Base-by-base conservation (phyloP, 2,888 invertebrate species). In the Nomada flava region DNA sequence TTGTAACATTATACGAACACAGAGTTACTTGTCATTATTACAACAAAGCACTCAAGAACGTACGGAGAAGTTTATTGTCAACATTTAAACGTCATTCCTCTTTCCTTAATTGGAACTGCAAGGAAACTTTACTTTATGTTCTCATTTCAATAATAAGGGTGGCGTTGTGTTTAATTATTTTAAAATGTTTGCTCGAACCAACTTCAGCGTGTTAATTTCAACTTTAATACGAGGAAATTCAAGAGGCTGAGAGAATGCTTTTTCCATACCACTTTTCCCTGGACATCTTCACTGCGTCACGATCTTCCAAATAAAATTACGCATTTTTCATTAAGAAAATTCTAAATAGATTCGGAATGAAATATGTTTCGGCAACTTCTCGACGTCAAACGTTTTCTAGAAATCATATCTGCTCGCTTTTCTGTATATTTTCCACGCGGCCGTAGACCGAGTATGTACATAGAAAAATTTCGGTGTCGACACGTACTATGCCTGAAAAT, bases 401-500 rank as follows among this genome's bases (percentile, higher is more conserved):
- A 50, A 64, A 26, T 29, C 0, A 2, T 15, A 7, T 10, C 13
- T 1, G 15, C 36, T 15, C n/a, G 1, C 4, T 0, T 29, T n/a
- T 9, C 2, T 23, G 2, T 52, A 62, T 36, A 52, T 71, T 11
- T 36, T 11, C 60, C 36, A 23, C 18, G 2, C n/a, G 20, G n/a
- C 59, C 15, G 47, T 20, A 9, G 23, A 20, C 18, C 13, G 47
- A 13, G 10, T 15, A 50, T 36, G 60, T 62, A 52, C 50, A 60
- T 36, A 26, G 29, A 18, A 29, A 70, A 71, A 62, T 71, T 62
- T 60, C 36, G 7, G 23, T 4, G 52, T 20, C 29, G 36, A n/a
- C 20, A 9, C 50, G 29, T 2, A 29, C n/a, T 36, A 60, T 71
- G 60, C 20, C 36, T 20, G 36, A 15, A 62, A 71, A 71, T 62